These are phyloP conservation scores for Rhinolophus ferrumequinum DNA, from an alignment of 2,113 vertebrate species.

Conservation along the genomic window DNA sequence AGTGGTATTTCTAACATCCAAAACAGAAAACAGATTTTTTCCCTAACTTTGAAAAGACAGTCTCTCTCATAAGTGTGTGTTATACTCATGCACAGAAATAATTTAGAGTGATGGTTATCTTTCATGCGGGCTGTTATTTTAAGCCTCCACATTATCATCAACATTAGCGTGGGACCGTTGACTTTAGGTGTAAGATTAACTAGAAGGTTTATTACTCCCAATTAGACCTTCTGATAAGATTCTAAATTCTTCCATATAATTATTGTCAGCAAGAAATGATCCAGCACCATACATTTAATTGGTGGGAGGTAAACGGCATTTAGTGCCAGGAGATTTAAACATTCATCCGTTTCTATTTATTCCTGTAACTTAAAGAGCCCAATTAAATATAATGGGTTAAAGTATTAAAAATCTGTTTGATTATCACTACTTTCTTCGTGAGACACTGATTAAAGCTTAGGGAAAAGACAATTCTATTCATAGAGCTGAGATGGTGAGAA, in stretches of 20 bases:
- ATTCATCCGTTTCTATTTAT: constrained; percentile 79
- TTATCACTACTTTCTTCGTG: constrained; percentile 67
- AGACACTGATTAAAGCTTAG: constrained; percentile 75
- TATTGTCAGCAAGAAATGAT: constrained; percentile 78
- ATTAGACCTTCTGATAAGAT: constrained; percentile 80
- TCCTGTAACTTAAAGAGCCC: constrained; percentile 75
- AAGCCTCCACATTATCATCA: constrained; percentile 66
- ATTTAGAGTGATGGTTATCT: constrained; percentile 42
- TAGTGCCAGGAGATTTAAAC: constrained; percentile 62
- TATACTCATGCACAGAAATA: constrained; percentile 29
- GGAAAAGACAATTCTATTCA: constrained; percentile 76
- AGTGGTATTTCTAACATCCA: neutral
- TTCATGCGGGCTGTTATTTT: constrained; percentile 73
- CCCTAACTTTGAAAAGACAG: neutral
- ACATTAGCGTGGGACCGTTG: constrained; percentile 59
- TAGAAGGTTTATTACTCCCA: constrained; percentile 79
- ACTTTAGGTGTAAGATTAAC: constrained; percentile 76
- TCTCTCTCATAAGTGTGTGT: neutral
- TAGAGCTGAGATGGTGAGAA: constrained; percentile 27
- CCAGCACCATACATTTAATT: constrained; percentile 69
- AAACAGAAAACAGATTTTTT: neutral
- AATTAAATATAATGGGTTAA: constrained; percentile 82
- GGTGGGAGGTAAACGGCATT: constrained; percentile 67
- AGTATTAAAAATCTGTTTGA: constrained; percentile 80
- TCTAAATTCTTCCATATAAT: constrained; percentile 77